A percentile compares a stretch with the other conserved stretches of the same genome.
Conservation (phyloP, 2,888 invertebrate species). For the Drosophila lutescens region DNA sequence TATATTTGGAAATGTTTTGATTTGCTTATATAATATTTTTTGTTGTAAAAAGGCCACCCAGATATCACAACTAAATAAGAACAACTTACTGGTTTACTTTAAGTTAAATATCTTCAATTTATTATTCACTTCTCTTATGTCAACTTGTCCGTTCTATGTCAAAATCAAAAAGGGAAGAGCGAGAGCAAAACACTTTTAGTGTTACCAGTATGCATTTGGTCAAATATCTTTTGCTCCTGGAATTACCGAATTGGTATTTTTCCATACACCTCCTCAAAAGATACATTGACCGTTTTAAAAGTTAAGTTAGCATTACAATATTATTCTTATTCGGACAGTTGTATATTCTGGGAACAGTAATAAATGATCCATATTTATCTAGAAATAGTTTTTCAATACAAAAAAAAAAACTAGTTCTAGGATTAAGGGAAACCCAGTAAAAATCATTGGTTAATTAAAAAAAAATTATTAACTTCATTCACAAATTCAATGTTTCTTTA, state of each 20-base stretch:
- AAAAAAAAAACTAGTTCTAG: background rate
- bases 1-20: too few species aligned
- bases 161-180: too few species aligned
- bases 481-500: conserved; percentile 1
- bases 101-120: background rate
- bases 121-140: background rate
- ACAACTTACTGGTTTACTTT: background rate
- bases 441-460: too few species aligned
- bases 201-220: too few species aligned
- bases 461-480: background rate
- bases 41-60: too few species aligned
- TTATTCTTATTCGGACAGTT: conserved; percentile 7
- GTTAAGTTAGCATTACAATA: conserved; percentile 1
- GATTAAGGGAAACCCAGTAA: conserved; percentile 1
- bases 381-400: background rate
- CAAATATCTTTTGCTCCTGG: background rate
- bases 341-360: conserved; percentile 1
- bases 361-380: background rate
- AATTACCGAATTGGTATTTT: background rate
- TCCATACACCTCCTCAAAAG: too few species aligned
- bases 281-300: background rate
- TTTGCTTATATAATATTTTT: too few species aligned
- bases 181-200: too few species aligned
- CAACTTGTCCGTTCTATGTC: too few species aligned
- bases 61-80: background rate